These are phyloP conservation scores for Naso thynnoides DNA, from an alignment of 2,797 vertebrate genomes.

Conservation along the genomic window DNA sequence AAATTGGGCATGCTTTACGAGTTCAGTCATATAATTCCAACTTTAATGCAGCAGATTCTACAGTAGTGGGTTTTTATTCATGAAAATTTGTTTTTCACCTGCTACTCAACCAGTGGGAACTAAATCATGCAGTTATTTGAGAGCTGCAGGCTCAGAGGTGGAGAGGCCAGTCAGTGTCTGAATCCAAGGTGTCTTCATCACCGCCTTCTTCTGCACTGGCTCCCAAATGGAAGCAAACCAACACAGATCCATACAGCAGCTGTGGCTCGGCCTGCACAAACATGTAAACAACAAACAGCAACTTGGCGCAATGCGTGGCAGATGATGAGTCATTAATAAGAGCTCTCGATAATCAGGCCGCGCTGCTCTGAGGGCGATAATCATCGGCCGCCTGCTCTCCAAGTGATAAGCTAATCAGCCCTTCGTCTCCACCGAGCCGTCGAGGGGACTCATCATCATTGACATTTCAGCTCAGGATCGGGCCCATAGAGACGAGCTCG, in stretches of 20 bases:
- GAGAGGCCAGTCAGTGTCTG: background rate
- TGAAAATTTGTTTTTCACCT: background rate
- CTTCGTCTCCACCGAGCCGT: conserved; percentile 59
- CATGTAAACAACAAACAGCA: conserved; percentile 55
- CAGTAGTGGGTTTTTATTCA: background rate
- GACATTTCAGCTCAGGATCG: conserved; percentile 72
- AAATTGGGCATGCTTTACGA: conserved; percentile 27
- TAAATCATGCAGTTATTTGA: background rate
- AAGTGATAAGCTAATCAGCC: conserved; percentile 80
- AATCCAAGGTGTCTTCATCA: background rate
- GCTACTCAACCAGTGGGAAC: background rate
- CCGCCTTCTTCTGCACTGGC: background rate
- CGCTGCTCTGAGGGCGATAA: conserved; percentile 65
- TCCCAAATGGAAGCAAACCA: background rate
- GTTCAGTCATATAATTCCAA: conserved; percentile 2
- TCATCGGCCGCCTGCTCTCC: conserved; percentile 76
- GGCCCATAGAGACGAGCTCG: conserved; percentile 37
- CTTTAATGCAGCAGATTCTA: background rate
- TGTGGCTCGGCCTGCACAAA: background rate
- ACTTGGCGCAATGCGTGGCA: conserved; percentile 21
- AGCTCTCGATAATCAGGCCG: conserved; percentile 73
- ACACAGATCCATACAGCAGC: background rate
- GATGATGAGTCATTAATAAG: conserved; percentile 71
- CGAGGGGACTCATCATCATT: conserved; percentile 74
- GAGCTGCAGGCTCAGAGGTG: background rate